Evolutionary conservation across 2,888 invertebrate species (phyloP), one percentile per base, ranked within the genome.

Genomic region (Cataglyphis albicans): DNA sequence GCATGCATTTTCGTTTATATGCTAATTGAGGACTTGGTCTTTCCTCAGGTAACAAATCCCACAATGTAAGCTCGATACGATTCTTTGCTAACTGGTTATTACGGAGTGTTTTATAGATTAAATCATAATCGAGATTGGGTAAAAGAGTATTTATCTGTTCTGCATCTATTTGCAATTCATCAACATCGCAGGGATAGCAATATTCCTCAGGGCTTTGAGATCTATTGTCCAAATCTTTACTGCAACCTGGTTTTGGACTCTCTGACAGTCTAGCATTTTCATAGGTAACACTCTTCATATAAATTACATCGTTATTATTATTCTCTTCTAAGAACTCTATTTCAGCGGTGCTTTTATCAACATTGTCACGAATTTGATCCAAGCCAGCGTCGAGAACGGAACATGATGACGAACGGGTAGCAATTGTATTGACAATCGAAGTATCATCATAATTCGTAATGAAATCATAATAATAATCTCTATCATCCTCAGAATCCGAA

Each of bases 241-340:
- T 92, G 55, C 91, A 92, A 0, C 91, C 91, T 4, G 91, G 91
- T 70, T 85, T 78, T 7, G 90, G 90, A 82, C 88, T 92, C 0
- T 25, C 41, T 1, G 67, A 59, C 10, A 9, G 0, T 44, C 48
- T 29, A 0, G 10, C 32, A n/a, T 3, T 41, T 10, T 74, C 48
- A 6, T n/a, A 0, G 1, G 21, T 18, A 75, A 76, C 10, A 25
- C 12, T 76, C 44, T 57, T 80, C 38, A 21, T 32, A n/a, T 18
- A 86, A 82, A 64, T 84, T 81, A 29, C 90, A 83, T 92, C 92
- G 61, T 92, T 93, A 64, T n/a, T 52, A 52, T 93, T 92, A 68
- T 92, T 93, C 64, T 91, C 91, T 83, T 92, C 91, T 0, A 91
- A 74, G 2, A 89, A 86, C 55, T 91, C 90, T n/a, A 76, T 83